A percentile compares a stretch with the other conserved stretches of the same genome.
Conservation (phyloP, 2,113 vertebrate genomes). For the Nycticorax nycticorax region DNA sequence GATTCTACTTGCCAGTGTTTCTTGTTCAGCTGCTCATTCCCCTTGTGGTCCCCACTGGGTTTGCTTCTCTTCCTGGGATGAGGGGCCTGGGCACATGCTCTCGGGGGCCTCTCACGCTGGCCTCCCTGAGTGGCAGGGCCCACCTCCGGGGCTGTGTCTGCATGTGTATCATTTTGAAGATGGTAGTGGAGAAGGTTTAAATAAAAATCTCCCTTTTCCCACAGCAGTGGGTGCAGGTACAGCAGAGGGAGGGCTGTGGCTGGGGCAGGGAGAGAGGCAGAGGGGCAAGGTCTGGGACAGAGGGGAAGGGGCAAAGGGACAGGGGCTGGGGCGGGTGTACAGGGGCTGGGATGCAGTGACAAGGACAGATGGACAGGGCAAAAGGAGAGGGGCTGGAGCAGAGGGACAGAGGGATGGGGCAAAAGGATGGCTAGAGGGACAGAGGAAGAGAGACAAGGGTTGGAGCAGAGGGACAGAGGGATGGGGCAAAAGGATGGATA, state of each 20-base stretch:
- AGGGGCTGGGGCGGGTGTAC: background rate
- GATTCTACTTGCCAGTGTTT: background rate
- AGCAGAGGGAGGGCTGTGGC: background rate
- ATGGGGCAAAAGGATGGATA: background rate
- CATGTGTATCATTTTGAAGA: background rate
- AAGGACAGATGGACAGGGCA: background rate
- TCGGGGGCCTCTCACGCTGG: rapidly evolving
- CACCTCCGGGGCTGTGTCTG: rapidly evolving
- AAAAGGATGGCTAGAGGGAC: background rate
- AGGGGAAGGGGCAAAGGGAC: rapidly evolving
- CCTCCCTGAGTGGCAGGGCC: background rate
- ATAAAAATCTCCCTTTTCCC: background rate
- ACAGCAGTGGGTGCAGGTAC: background rate
- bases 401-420: background rate
- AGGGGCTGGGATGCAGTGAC: background rate
- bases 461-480: background rate
- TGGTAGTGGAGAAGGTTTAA: background rate
- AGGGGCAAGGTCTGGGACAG: background rate
- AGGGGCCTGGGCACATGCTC: background rate
- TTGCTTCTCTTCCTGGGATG: background rate
- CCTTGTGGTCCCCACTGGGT: background rate
- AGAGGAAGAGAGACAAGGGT: background rate
- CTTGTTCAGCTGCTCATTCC: background rate
- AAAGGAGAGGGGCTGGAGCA: background rate
- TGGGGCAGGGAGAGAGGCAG: background rate